Base-by-base conservation (phyloP, 1,140 invertebrate genomes). In the Argopecten irradians region DNA sequence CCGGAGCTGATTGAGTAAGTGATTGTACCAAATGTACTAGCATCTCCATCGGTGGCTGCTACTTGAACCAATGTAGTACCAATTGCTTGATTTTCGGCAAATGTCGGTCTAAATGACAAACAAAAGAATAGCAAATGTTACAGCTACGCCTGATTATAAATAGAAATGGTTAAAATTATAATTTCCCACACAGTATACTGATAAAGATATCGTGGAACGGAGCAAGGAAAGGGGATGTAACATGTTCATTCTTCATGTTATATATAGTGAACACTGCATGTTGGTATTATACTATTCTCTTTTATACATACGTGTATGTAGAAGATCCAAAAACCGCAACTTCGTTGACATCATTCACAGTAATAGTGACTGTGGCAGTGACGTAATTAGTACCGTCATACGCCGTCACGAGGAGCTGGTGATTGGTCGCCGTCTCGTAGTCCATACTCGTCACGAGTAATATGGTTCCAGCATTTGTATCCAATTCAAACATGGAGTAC, bases 321-420 rank as follows among this genome's bases (percentile, higher is more conserved):
- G 35, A 43, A 2, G 85, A 43, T 43, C 35, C 85, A 46, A 86
- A 86, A 13, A 41, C 85, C 32, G 84, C 46, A 39, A 85, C 85
- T 28, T 91, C 89, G 36, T 91, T 90, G n/a, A 88, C 86, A 83
- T 93, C 94, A 0, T 34, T 82, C 2, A 93, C 91, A 14, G 90
- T 92, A 7, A 93, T 33, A 14, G 87, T 84, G 14, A 93, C 88
- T 9, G 91, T 92, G 14, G 91, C 88, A 3, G 92, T 92, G 2
- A 87, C 88, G 16, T 86, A 82, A 39, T 88, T 92, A 22, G 90
- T 88, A 34, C 88, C 88, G 87, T 94, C 93, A 28, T 82, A 83
- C 0, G 92, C 93, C 35, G 82, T 87, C 14, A 94, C 90, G 32
- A 90, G 34, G 1, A 94, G 88, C 13, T 84, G 71, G 82, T 93